Evolutionary conservation across 2,113 vertebrate genomes (phyloP), one percentile per base, ranked within the genome.

Genomic region (Taxidea taxus): DNA sequence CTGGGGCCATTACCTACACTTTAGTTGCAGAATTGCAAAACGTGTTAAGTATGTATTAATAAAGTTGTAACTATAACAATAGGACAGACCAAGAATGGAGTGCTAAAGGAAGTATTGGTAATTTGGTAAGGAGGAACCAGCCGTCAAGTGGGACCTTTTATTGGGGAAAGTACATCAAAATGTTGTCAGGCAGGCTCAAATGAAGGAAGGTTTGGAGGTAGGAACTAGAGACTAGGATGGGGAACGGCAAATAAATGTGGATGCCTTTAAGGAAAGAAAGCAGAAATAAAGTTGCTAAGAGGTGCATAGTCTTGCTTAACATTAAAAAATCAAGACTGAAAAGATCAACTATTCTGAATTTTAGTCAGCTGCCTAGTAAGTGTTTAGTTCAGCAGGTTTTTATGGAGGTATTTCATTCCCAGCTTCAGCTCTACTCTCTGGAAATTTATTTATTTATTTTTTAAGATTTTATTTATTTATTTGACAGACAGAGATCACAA

Each of bases 11-110:
- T 93, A 58, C 42, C 72, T 96, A 56, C 20, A 77, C 42, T 77
- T 96, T 68, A 62, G 51, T 88, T 97, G 31, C 39, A 95, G 39
- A 96, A 88, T 21, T 66, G 39, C 54, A 66, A 92, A 77, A 74
- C 60, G 58, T 80, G 56, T 25, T 66, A 60, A 94, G 20, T 39
- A 82, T 51, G 72, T 58, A 72, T 20, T 93, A 89, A 74, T 89
- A 77, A 47, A 47, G 15, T 44, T 77, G 15, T 75, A 75, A 75
- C 27, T 91, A 4, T 86, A 44, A 88, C n/a, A 70, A 42, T 70
- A 72, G 37, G 81, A 27, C 64, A 87, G 51, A 94, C 42, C 49
- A n/a, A 92, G 16, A 74, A 31, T 83, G 85, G 15, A 37, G 84
- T 90, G 13, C 23, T 75, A 72, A 85, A 97, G 39, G 37, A 62